phyloP scores from a whole-genome alignment of 2,888 invertebrate genomes.

The Baccha elongata region DNA sequence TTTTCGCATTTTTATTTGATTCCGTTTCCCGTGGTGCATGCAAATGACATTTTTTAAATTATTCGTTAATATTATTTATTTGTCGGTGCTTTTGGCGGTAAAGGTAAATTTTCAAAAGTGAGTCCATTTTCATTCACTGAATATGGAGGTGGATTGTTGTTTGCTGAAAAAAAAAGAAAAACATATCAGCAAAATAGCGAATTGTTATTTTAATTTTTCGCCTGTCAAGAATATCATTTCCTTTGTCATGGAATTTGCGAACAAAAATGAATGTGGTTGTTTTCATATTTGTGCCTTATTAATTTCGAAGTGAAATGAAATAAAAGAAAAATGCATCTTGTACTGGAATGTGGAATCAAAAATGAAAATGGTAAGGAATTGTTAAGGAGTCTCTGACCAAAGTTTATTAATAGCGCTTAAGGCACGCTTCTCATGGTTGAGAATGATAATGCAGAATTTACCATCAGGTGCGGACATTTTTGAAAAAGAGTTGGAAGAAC shows the following conservation, averaged over 20 bases:
- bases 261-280: neutral
- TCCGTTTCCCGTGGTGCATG: constrained; percentile 68
- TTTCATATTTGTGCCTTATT: neutral
- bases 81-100: constrained; percentile 69
- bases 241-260: constrained; percentile 26
- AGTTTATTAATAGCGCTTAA: too few species aligned
- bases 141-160: neutral
- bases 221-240: constrained; percentile 38
- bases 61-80: constrained; percentile 71
- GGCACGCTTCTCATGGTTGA: too few species aligned
- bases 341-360: neutral
- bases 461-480: too few species aligned
- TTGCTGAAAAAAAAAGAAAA: constrained; percentile 10
- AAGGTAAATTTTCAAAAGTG: constrained; percentile 51
- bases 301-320: constrained; percentile 16
- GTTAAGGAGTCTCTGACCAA: too few species aligned
- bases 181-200: constrained; percentile 51
- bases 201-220: constrained; percentile 63
- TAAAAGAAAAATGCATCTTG: constrained; percentile 23
- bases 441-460: too few species aligned
- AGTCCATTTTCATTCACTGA: constrained; percentile 14
- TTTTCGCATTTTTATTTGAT: constrained; percentile 41
- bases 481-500: too few species aligned
- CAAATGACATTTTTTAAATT: constrained; percentile 73
- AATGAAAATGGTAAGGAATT: neutral